Base-by-base conservation (phyloP, 23 tunicate species). In the Diplosoma virens region DNA sequence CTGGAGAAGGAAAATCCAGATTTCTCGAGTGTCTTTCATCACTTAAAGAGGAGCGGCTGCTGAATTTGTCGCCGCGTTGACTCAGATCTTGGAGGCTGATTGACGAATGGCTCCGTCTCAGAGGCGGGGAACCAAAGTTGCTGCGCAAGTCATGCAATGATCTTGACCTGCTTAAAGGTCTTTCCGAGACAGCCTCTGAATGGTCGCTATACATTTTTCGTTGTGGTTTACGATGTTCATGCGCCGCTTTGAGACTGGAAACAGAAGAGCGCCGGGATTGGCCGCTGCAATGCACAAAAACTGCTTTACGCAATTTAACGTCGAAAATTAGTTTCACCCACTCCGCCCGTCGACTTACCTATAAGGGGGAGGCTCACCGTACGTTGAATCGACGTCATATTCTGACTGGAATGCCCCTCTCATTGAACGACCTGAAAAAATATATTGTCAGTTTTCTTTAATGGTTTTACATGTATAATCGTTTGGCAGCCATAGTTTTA, bases 361-460 rank as follows among this genome's bases (percentile, higher is more conserved):
- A 81, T 82, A 82, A 0, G 87, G 87, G 17, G 87, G 87, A 16
- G 87, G 87, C 64, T 82, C 87, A 35, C 87, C 87, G 75, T 82
- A 82, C 1, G 66, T 31, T 2, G 87, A 82, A 32, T 73, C 79
- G 35, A 45, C 25, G 30, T 82, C 87, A 25, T 82, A 82, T 2
- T 61, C 61, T 16, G 37, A 16, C 18, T 30, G 30, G 2, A 66
- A 23, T 36, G 74, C 21, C 4, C 74, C 82, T 23, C 50, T 21
- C 21, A 34, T 27, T 5, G 35, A 61, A 27, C 35, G 35, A 9
- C 35, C 4, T 61, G 14, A 17, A 29, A 27, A 61, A 26, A n/a
- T n/a, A n/a, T n/a, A n/a, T n/a, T n/a, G n/a, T n/a, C n/a, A n/a
- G n/a, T n/a, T n/a, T n/a, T n/a, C n/a, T n/a, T n/a, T n/a, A n/a